Evolutionary conservation across 2,113 vertebrate species (phyloP), one percentile per base, ranked within the genome.

Genomic region (Dendropsophus ebraccatus): DNA sequence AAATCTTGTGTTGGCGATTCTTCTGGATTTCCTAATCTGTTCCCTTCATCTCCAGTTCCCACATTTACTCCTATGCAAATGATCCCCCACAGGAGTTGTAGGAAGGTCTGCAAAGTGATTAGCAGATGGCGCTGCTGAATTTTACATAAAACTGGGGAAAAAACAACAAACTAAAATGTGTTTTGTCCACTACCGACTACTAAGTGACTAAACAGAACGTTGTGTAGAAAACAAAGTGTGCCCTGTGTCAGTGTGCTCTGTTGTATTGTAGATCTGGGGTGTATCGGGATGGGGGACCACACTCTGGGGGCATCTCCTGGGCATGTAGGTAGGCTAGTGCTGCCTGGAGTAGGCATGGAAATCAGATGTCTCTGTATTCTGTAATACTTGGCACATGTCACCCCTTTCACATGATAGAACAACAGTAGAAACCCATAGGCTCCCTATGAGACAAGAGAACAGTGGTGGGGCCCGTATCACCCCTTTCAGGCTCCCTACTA

Each of bases 161-260:
- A 54, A 50, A 5, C 41, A 54, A 16, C 9, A 77, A 77, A 52
- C 12, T 32, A 77, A 77, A 54, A 77, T 54, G 74, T 70, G 67
- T 70, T 54, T 54, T 77, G 73, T 76, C 73, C 73, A 52, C 73
- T 50, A 76, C 25, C 19, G 73, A 25, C n/a, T 28, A 49, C 17
- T 76, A 76, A 76, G 73, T 50, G 47, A 76, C 47, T 28, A 76
- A 76, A 76, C 73, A 76, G 73, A 76, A 73, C 37, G 4, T 41
- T 32, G 16, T 30, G 25, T 32, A 77, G 49, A 77, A 76, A 30
- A 50, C n/a, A 76, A 73, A 21, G 19, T 23, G 72, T 25, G 17
- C 41, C 41, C 41, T 47, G 4, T 73, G 70, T n/a, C 23, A 12
- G 8, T 75, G 23, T 47, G 5, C 50, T 28, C 45, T 16, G 62